These are phyloP conservation scores for Meloidogyne exigua DNA, from an alignment of 1,140 invertebrate species.

Conservation along the genomic window DNA sequence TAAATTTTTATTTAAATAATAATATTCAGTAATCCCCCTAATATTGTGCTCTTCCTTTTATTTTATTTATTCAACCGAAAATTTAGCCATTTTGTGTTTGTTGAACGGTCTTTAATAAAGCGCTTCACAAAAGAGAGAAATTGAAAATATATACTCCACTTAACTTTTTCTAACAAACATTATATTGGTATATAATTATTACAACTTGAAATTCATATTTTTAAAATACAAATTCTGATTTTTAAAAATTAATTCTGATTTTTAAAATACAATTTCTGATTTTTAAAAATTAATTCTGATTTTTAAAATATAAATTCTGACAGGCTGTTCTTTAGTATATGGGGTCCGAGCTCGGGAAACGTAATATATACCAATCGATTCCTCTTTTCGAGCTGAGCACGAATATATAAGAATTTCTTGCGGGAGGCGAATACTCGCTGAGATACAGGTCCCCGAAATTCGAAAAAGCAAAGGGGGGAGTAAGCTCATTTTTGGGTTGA, in stretches of 20 bases:
- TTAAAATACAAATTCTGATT: too few species aligned
- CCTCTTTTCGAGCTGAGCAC: too few species aligned
- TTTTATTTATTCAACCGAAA: constrained; percentile 5
- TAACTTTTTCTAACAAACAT: not conserved
- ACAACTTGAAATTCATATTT: not conserved
- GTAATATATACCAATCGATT: too few species aligned
- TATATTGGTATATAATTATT: not conserved
- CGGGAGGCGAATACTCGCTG: too few species aligned
- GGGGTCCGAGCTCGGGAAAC: too few species aligned
- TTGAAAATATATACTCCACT: not conserved
- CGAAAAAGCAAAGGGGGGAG: too few species aligned
- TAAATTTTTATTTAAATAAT: not conserved
- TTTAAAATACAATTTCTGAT: too few species aligned
- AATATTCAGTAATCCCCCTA: not conserved
- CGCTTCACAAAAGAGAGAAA: not conserved
- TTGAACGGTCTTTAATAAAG: constrained; percentile 1
- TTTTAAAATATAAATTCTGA: not conserved
- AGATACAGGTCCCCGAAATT: too few species aligned
- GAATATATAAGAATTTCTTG: too few species aligned
- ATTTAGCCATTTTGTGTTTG: constrained; percentile 4
- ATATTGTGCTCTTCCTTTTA: not conserved
- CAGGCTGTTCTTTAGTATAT: too few species aligned
- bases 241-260: too few species aligned
- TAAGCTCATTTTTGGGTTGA: too few species aligned
- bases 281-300: not conserved